A percentile compares a stretch with the other conserved stretches of the same genome.
phyloP scores from a whole-genome alignment of 2,113 vertebrate genomes.

The Cyprinus carpio region DNA sequence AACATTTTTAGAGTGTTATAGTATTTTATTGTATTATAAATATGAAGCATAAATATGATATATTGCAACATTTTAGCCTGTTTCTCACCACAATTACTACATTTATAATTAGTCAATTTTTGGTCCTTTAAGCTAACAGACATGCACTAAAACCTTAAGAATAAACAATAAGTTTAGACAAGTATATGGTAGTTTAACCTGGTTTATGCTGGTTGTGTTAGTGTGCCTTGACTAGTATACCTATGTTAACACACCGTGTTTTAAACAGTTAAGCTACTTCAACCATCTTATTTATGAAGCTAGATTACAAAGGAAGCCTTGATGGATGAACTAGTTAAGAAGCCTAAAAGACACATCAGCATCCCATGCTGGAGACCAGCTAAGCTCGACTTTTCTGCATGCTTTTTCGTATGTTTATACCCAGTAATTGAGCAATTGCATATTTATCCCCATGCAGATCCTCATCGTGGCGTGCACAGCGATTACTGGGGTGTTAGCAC shows the following conservation, averaged over 20 bases:
- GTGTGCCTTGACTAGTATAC: background rate
- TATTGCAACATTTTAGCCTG: background rate
- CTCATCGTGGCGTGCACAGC: conserved; percentile 92
- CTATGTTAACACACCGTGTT: background rate
- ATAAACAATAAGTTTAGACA: background rate
- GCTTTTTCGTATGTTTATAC: background rate
- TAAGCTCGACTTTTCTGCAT: background rate
- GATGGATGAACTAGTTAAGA: background rate
- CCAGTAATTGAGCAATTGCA: background rate
- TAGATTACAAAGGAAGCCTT: background rate
- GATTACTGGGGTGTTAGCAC: conserved; percentile 88
- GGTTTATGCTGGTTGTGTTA: background rate
- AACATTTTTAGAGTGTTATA: too few species aligned
- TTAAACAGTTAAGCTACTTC: background rate
- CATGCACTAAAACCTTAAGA: background rate
- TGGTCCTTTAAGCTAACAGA: background rate
- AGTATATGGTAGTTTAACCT: background rate
- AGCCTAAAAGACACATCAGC: background rate
- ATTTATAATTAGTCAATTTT: background rate
- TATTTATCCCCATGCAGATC: conserved; percentile 72
- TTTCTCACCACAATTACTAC: background rate
- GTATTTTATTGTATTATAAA: too few species aligned
- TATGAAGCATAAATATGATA: too few species aligned
- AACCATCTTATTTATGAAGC: background rate
- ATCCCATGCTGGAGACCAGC: background rate